Evolutionary conservation across 2,797 vertebrate genomes (phyloP), one percentile per base, ranked within the genome.

Genomic region (Xyrichtys novacula): DNA sequence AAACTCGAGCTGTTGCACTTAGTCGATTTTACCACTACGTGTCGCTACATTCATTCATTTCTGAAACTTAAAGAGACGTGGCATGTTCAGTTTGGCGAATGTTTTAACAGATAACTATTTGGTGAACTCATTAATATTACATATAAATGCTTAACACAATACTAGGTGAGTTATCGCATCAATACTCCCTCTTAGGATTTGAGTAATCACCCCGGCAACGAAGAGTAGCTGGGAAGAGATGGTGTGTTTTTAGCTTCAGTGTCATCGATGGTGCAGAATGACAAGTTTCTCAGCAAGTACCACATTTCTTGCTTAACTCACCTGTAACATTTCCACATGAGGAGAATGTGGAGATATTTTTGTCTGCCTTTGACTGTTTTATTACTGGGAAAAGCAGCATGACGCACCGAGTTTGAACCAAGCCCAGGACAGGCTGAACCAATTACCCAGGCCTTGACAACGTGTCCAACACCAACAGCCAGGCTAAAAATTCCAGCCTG

Each of bases 361-460:
- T 76, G 71, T 84, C 79, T 81, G 59, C 49, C 49, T 79, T 71
- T 25, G 23, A 42, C 54, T 80, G 80, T 84, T 89, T 89, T 82
- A 85, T 86, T 70, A 53, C 72, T 52, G 69, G 81, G 76, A 88
- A 87, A 82, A 85, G 64, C 80, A 74, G 76, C 57, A 53, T 86
- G 85, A 86, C 56, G 67, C 84, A 86, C 65, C 19, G 44, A 49
- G 58, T 62, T 48, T 84, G 76, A 87, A 69, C 67, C 8, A 43
- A 81, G 39, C 74, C 71, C 80, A 80, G 80, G 71, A 87, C 91
- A 89, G 88, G 70, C 86, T 77, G 89, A 93, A 91, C 85, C 89
- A 89, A 91, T 93, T 91, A 91, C 80, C 59, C 12, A 2, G 38
- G 75, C 61, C 70, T 57, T 87, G 85, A 77, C 85, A 59, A 85